Conservation (phyloP, 2,113 vertebrate species). For the Taxidea taxus region DNA sequence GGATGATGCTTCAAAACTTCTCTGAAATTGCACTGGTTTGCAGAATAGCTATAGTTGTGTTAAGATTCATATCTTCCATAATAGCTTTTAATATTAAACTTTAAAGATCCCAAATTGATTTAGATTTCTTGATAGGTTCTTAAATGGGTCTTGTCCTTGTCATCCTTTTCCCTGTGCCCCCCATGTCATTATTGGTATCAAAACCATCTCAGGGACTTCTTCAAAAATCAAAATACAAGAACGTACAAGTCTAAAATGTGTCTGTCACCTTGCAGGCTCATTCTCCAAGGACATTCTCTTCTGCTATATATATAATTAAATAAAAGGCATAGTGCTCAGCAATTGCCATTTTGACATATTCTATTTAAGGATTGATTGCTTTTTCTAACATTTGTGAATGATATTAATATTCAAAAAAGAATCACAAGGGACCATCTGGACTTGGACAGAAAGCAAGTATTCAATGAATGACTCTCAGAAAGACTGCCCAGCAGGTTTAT, state of each 20-base stretch:
- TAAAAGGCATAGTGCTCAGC: slow-evolving; percentile 6
- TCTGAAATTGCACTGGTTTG: not conserved
- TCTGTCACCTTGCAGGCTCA: not conserved
- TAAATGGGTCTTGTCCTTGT: not conserved
- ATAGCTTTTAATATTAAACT: slow-evolving; percentile 10
- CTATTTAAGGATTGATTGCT: slow-evolving; percentile 29
- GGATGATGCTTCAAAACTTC: not conserved
- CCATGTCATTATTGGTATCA: not conserved
- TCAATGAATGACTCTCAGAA: slow-evolving; percentile 21
- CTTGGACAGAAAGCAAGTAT: not conserved
- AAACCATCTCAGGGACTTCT: not conserved
- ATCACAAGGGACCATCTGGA: not conserved
- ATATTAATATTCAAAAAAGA: slow-evolving; percentile 42
- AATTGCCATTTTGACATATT: slow-evolving; percentile 13
- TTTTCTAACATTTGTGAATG: slow-evolving; percentile 54
- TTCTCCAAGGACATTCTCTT: slow-evolving; percentile 12
- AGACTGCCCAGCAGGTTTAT: not conserved
- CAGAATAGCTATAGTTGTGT: not conserved
- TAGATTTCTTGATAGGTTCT: not conserved
- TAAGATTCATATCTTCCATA: not conserved
- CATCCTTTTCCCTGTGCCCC: not conserved
- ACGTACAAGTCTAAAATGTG: not conserved
- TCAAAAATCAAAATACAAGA: slow-evolving; percentile 13
- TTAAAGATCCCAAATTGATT: slow-evolving; percentile 38
- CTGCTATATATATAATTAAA: slow-evolving; percentile 10